Conservation (phyloP, 2,113 vertebrate species). For the Tamias sibiricus region DNA sequence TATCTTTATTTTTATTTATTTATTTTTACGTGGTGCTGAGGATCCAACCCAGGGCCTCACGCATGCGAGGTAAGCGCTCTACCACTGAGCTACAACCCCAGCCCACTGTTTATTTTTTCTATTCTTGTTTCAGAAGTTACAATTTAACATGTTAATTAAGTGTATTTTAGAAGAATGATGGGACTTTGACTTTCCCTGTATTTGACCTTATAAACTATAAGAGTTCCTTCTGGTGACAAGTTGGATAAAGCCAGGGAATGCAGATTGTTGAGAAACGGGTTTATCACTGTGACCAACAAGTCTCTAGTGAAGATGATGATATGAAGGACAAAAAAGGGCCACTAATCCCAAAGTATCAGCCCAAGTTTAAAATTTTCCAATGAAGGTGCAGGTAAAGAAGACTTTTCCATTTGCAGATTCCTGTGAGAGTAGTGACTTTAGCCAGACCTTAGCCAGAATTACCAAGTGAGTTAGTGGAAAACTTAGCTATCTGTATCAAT, state of each 20-base stretch:
- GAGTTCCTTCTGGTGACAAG: neutral
- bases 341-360: neutral
- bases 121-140: neutral
- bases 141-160: neutral
- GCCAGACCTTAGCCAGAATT: neutral
- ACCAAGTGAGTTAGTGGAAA: constrained; percentile 6
- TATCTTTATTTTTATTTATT: no score
- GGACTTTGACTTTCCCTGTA: neutral
- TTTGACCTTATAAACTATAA: constrained; percentile 18
- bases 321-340: neutral
- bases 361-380: neutral
- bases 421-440: neutral
- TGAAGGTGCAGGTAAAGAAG: neutral
- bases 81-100: no score
- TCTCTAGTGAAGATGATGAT: neutral
- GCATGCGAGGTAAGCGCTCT: no score
- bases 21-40: no score
- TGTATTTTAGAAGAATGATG: neutral
- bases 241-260: neutral
- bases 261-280: constrained; percentile 4
- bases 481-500: neutral
- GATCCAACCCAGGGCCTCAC: no score
- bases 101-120: constrained; percentile 14
- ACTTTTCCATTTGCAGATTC: constrained; percentile 32
- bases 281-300: neutral